Evolutionary conservation across 2,888 invertebrate genomes (phyloP), one percentile per base, ranked within the genome.

Genomic region (Tetanocera ferruginea): DNA sequence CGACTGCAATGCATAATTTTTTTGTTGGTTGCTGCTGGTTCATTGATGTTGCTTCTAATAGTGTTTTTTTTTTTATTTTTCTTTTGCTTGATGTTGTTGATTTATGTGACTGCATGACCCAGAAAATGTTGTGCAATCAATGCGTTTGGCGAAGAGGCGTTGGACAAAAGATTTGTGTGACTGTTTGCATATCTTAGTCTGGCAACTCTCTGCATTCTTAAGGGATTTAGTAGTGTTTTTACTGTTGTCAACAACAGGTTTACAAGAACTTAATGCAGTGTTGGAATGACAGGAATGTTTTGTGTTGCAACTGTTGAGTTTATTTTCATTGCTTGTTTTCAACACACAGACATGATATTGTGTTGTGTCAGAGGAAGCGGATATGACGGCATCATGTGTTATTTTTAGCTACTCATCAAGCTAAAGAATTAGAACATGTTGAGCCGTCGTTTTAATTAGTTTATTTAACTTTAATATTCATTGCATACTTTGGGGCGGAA

Each of bases 171-270:
- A 43, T 11, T 11, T 37, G 5, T 37, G 37, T 37, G 6, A 37
- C 37, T 37, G 37, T 37, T 37, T 43, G 43, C 43, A 43, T 11
- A 43, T 43, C 43, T 43, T 11, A 43, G 43, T 11, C 43, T 43
- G 43, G 6, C 11, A 14, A 43, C 14, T 60, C 11, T 25, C 5
- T 25, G n/a, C 11, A 34, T 51, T 69, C 49, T 69, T 49, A 28
- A 51, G 28, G 69, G 49, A 51, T 69, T 69, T 49, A 69, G 25
- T 17, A 6, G 43, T 11, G 11, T 14, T 69, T 51, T 51, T 69
- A 14, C 69, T 51, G 69, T 69, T 69, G 69, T n/a, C 34, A 51
- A 17, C 69, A 51, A 51, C 69, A 69, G 69, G 69, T 69, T 49
- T 51, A 37, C 25, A 11, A 1, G 14, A 28, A 17, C 60, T 60